Conservation (phyloP, 2,113 vertebrate genomes). For the Anarhynchus alexandrinus region DNA sequence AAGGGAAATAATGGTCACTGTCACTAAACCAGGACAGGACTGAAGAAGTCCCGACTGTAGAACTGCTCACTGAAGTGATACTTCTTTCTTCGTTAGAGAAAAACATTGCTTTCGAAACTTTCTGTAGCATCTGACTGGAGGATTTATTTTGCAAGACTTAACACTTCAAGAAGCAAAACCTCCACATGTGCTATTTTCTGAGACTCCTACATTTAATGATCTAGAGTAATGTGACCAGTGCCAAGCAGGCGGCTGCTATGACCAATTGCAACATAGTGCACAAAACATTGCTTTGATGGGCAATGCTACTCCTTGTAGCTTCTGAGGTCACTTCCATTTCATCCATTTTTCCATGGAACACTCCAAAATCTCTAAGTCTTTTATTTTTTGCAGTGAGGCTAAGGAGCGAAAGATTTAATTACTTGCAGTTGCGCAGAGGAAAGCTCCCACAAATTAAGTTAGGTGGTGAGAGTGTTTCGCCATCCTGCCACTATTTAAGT, state of each 20-base stretch:
- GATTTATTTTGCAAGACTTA: neutral
- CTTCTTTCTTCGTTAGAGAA: neutral
- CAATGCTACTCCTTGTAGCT: neutral
- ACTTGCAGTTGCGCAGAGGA: neutral
- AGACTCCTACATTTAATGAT: neutral
- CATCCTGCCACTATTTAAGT: neutral
- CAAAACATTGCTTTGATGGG: neutral
- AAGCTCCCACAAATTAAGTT: slow-evolving; percentile 5
- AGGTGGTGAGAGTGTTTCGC: neutral
- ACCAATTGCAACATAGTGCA: neutral
- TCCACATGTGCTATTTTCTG: neutral
- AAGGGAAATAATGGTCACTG: neutral
- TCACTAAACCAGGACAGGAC: neutral
- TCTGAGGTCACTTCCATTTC: neutral
- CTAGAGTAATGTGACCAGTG: neutral
- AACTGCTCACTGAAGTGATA: neutral
- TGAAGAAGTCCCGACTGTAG: neutral
- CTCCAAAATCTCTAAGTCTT: neutral
- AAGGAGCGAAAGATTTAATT: slow-evolving; percentile 9
- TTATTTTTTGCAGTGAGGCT: neutral
- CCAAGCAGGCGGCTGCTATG: neutral
- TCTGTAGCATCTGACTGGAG: neutral
- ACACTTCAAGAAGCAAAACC: neutral
- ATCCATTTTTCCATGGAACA: neutral
- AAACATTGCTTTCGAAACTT: neutral